phyloP scores from a whole-genome alignment of 2,888 invertebrate genomes.

The Plebejus argus region DNA sequence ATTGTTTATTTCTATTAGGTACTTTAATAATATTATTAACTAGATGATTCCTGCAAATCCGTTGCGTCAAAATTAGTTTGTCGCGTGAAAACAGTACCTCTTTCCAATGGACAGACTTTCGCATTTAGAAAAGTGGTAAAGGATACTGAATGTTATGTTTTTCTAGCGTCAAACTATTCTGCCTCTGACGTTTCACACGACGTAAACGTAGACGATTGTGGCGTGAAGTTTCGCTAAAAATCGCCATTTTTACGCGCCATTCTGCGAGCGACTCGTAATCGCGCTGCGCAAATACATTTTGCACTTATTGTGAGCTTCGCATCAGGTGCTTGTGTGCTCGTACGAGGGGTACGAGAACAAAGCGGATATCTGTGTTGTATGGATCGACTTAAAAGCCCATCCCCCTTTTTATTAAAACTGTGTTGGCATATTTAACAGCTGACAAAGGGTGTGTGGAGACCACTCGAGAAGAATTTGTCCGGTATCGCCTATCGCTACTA shows the following conservation, averaged over 20 bases:
- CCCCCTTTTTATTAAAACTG: slow-evolving; percentile 48
- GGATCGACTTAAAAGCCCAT: slow-evolving; percentile 48
- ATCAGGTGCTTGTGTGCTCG: slow-evolving; percentile 70
- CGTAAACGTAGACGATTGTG: not conserved
- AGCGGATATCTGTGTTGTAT: slow-evolving; percentile 55
- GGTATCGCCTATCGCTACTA: slow-evolving; percentile 18
- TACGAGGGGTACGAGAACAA: slow-evolving; percentile 58
- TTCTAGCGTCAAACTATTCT: not conserved
- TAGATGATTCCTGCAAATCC: no score
- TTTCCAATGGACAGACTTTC: no score
- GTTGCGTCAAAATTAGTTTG: no score
- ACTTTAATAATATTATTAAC: no score
- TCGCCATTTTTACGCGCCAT: slow-evolving; percentile 32
- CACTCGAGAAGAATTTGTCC: slow-evolving; percentile 29
- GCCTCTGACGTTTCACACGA: not conserved
- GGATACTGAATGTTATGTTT: not conserved
- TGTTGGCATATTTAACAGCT: slow-evolving; percentile 52
- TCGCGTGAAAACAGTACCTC: no score
- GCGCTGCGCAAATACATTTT: slow-evolving; percentile 73
- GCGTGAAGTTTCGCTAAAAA: not conserved
- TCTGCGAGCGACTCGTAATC: slow-evolving; percentile 63
- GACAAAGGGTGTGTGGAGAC: slow-evolving; percentile 38
- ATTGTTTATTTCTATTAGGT: no score
- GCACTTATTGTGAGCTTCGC: slow-evolving; percentile 71
- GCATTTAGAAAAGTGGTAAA: no score